phyloP scores from a whole-genome alignment of 2,113 vertebrate genomes.

The Egretta garzetta region DNA sequence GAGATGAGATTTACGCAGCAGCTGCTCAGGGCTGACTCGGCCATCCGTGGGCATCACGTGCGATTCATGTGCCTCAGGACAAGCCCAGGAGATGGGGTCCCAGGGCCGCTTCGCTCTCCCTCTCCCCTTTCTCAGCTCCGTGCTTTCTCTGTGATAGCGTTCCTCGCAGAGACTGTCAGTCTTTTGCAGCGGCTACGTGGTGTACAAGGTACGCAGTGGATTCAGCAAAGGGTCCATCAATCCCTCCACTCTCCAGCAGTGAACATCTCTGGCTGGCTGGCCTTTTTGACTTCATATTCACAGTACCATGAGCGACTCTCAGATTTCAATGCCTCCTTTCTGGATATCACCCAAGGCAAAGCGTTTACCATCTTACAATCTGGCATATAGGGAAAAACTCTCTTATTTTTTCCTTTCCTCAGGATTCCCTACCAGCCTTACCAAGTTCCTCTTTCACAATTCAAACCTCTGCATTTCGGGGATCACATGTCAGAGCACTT shows the following conservation, averaged over 20 bases:
- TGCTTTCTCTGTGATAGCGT: fast-evolving
- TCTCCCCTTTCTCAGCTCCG: not conserved
- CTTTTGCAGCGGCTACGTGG: not conserved
- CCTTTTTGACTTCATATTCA: not conserved
- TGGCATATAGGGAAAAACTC: not conserved
- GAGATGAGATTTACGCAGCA: not conserved
- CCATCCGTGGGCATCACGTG: not conserved
- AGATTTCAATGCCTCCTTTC: not conserved
- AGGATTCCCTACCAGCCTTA: not conserved
- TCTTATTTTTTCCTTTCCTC: not conserved
- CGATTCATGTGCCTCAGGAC: not conserved
- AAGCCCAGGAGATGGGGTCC: not conserved
- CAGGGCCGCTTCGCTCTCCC: fast-evolving
- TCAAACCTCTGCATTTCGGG: not conserved
- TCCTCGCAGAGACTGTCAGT: not conserved
- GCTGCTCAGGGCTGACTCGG: not conserved
- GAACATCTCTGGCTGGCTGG: fast-evolving
- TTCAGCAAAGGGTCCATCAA: fast-evolving
- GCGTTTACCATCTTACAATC: not conserved
- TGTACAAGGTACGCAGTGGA: fast-evolving
- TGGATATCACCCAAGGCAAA: fast-evolving
- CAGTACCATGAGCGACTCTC: fast-evolving
- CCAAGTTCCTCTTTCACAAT: not conserved
- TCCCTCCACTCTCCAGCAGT: not conserved
- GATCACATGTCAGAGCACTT: not conserved